Base-by-base conservation (phyloP, 2,888 invertebrate species). In the Drosophila antonietae region DNA sequence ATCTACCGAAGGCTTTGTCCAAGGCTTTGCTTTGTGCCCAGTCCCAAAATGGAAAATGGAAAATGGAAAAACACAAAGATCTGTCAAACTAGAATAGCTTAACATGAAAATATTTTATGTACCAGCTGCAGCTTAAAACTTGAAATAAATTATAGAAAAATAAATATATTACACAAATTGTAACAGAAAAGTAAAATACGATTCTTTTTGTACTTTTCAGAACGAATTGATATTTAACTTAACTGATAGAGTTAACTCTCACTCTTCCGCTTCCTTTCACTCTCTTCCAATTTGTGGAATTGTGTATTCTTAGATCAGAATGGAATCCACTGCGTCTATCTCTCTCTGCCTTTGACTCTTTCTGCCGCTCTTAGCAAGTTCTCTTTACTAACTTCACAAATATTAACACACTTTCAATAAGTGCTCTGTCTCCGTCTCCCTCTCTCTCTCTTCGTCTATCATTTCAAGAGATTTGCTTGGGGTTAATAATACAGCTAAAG, bases 1-100 rank as follows among this genome's bases (percentile, higher is more conserved):
- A 75, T 62, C 64, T 41, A 51, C 51, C 31, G 57, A 55, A 65
- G 52, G 12, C 66, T 53, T 37, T 60, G 51, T 44, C 39, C 20
- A 12, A 5, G 31, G 33, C 60, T 66, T 58, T 77, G 63, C 53
- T 62, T 80, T 67, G 43, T 44, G 44, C 55, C 9, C 5, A 39
- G 3, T 12, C 20, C 20, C 28, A 5, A 28, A 28, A 28, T 28
- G 28, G 28, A 43, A 37, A 20, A 7, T 9, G 12, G 35, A n/a
- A 33, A 6, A 10, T 4, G 35, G 15, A 14, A 37, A 37, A 4
- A 43, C n/a, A 15, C n/a, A 39, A 23, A 39, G 3, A 44, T 64
- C 63, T 33, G 41, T 64, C 20, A 47, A 57, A 33, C 31, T 41
- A 35, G 23, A 5, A 6, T 35, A 14, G n/a, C 23, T 23, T 8